These are phyloP conservation scores for Chrysomallon squamiferum DNA, from an alignment of 1,140 invertebrate genomes.

Conservation along the genomic window DNA sequence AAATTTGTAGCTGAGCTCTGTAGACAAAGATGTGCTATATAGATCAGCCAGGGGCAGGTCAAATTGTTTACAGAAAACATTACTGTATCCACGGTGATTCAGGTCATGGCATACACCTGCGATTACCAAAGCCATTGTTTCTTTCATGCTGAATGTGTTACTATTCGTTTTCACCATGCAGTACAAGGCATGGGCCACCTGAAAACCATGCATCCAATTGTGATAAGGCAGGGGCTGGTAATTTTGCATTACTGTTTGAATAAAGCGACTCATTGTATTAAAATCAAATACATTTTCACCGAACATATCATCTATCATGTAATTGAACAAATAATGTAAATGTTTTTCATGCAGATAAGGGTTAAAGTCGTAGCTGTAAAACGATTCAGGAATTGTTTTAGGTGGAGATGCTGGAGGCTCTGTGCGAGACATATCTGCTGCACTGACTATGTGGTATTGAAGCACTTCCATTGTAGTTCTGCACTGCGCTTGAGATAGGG, in stretches of 20 bases:
- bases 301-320: slow-evolving; percentile 35
- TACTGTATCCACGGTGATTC: slow-evolving; percentile 50
- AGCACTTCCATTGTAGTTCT: slow-evolving; percentile 49
- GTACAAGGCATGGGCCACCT: slow-evolving; percentile 48
- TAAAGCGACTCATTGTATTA: slow-evolving; percentile 39
- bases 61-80: slow-evolving; percentile 45
- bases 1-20: slow-evolving; percentile 54
- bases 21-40: slow-evolving; percentile 52
- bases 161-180: slow-evolving; percentile 26
- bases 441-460: slow-evolving; percentile 33
- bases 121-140: slow-evolving; percentile 35
- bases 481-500: slow-evolving; percentile 33
- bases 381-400: too few species aligned
- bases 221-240: slow-evolving; percentile 52
- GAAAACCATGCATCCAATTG: slow-evolving; percentile 56
- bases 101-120: slow-evolving; percentile 46
- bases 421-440: slow-evolving; percentile 28
- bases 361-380: slow-evolving; percentile 27
- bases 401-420: too few species aligned
- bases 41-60: slow-evolving; percentile 44
- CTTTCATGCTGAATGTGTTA: slow-evolving; percentile 15
- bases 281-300: slow-evolving; percentile 36
- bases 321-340: slow-evolving; percentile 32
- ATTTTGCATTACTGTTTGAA: slow-evolving; percentile 49
- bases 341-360: slow-evolving; percentile 20